phyloP scores from a whole-genome alignment of 2,797 vertebrate species.

The Hemibagrus guttatus region DNA sequence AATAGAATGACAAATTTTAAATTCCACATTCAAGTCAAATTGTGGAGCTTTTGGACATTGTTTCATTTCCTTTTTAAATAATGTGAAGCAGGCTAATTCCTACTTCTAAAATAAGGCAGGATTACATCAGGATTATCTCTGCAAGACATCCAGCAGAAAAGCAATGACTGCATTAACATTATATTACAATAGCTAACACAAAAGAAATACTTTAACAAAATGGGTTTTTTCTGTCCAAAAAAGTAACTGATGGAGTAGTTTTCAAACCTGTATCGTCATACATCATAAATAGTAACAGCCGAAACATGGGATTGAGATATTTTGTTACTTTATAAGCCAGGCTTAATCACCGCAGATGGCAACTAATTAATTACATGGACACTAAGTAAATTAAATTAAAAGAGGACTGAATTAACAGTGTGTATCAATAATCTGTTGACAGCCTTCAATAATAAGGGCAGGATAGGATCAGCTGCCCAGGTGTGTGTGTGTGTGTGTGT shows the following conservation, averaged over 20 bases:
- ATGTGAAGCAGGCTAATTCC: background rate
- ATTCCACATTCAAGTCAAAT: background rate
- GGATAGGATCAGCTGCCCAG: constrained; percentile 53
- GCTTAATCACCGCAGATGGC: constrained; percentile 61
- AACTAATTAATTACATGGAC: constrained; percentile 63
- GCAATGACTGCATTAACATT: background rate
- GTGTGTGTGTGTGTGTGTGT: constrained; percentile 29
- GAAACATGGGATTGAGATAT: constrained; percentile 45
- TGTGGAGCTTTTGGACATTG: background rate
- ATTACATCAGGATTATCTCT: background rate
- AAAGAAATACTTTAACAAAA: background rate
- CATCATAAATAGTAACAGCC: constrained; percentile 35
- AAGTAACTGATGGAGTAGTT: background rate
- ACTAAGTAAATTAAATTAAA: constrained; percentile 62
- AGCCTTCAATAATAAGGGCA: constrained; percentile 56
- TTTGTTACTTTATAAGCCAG: constrained; percentile 49
- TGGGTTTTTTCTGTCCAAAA: background rate
- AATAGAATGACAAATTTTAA: background rate
- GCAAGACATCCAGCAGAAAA: background rate
- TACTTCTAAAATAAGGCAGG: background rate
- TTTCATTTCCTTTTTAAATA: background rate
- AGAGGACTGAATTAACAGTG: constrained; percentile 60
- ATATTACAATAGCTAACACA: background rate
- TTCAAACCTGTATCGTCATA: constrained; percentile 52
- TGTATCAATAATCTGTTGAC: constrained; percentile 62